Base-by-base conservation (phyloP, 2,888 invertebrate species). In the Trichacis sp. region DNA sequence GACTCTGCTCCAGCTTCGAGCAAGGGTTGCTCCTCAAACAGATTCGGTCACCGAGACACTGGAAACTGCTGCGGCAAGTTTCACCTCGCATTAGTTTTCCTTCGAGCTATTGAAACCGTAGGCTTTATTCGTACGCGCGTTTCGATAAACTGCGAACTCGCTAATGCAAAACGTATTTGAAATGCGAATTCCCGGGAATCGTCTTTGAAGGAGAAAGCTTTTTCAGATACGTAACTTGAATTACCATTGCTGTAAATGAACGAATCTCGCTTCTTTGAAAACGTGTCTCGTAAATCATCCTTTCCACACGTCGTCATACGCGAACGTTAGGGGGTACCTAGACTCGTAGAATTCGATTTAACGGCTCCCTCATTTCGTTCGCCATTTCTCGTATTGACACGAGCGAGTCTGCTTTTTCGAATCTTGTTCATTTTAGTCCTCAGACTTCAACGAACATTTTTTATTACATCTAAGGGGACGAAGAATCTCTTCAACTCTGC, bases 21-120 rank as follows among this genome's bases (percentile, higher is more conserved):
- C 80, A 79, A 80, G 80, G 81, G 81, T 80, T 76, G 77, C 77
- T 76, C 60, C 74, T 81, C 80, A 81, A 81, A 81, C 80, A 80
- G 77, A 78, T 77, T 80, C 80, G 77, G 78, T 77, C 79, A 77
- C 76, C 75, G 74, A 78, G 79, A 75, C 68, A 60, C 51, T 55
- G 49, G 48, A 52, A 56, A 66, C 61, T 55, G 59, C 64, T 52
- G 29, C 60, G 33, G 48, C 15, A 33, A 62, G 59, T 40, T 68
- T 50, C 49, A 65, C 66, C 57, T 61, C 63, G 49, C 67, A 63
- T 62, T 50, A 57, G 55, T 62, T 57, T 62, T 48, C 57, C 67
- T 30, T 24, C 38, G 14, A 43, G 64, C 64, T 36, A 48, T 29
- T 45, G 30, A 68, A 51, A 56, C 56, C 49, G 55, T 60, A 49